Evolutionary conservation across 2,113 vertebrate genomes (phyloP).

Genomic region (Leptodactylus fuscus): DNA sequence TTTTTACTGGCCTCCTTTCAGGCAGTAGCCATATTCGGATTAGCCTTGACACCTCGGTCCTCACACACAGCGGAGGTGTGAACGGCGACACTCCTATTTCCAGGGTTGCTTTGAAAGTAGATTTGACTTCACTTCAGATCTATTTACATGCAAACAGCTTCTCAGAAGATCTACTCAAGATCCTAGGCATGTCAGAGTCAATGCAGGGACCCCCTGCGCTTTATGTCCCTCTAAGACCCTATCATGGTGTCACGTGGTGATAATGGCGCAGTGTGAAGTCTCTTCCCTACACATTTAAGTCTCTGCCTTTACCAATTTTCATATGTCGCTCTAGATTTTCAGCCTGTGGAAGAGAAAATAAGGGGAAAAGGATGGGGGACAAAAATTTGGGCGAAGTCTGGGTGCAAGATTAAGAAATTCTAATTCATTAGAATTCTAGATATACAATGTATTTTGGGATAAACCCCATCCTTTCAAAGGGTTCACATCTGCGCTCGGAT

Average conservation of each 20-base stretch:
- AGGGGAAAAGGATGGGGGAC: no score
- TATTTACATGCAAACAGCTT: conserved; percentile 51
- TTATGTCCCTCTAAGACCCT: not conserved
- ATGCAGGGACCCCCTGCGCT: not conserved
- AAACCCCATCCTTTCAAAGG: no score
- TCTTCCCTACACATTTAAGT: no score
- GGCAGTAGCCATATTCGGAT: conserved; percentile 1
- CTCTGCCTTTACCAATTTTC: not conserved
- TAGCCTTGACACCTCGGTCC: conserved; percentile 33
- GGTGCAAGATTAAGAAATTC: not conserved
- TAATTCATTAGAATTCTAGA: no score
- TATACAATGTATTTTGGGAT: no score
- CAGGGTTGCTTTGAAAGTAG: conserved; percentile 50
- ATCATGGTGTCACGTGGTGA: not conserved
- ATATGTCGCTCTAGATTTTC: not conserved
- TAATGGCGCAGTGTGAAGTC: not conserved
- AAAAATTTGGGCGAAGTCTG: no score
- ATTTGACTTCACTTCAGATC: conserved; percentile 31
- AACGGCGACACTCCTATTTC: conserved; percentile 37
- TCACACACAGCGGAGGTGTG: conserved; percentile 36
- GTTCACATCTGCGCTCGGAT: no score
- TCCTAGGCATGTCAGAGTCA: conserved; percentile 15
- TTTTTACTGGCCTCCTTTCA: not conserved
- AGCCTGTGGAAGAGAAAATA: not conserved
- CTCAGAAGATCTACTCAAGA: not conserved